phyloP scores from a whole-genome alignment of 1,140 invertebrate species.

The Heliothis subflexa region DNA sequence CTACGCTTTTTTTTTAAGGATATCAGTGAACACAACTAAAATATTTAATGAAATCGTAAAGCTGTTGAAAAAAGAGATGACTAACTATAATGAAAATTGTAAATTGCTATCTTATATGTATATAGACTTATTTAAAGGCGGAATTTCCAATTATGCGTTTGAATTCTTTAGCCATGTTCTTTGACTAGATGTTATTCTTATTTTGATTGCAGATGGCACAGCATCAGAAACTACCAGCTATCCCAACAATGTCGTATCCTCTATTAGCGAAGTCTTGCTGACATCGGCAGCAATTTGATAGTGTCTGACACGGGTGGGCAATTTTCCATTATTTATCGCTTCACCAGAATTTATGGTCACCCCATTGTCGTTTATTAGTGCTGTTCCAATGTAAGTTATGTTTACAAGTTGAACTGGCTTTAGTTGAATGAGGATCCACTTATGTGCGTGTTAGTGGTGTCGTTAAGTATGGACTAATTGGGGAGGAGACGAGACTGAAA shows the following conservation, averaged over 20 bases:
- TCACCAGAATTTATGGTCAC: slow-evolving; percentile 53
- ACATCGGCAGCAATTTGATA: slow-evolving; percentile 57
- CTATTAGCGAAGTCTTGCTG: slow-evolving; percentile 36
- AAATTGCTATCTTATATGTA: too few relatives aligned
- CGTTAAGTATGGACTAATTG: neutral
- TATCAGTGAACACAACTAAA: too few relatives aligned
- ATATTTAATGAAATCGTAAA: too few relatives aligned
- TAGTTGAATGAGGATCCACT: neutral
- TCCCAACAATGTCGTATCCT: neutral
- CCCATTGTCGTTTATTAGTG: slow-evolving; percentile 54
- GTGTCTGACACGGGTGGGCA: slow-evolving; percentile 58
- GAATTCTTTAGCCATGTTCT: too few relatives aligned
- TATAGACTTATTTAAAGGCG: too few relatives aligned
- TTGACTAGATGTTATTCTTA: too few relatives aligned
- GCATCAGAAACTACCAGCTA: neutral
- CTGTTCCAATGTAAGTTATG: slow-evolving; percentile 34
- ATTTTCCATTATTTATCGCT: slow-evolving; percentile 64
- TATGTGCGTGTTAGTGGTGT: neutral
- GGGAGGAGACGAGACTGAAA: too few relatives aligned
- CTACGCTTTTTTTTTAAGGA: too few relatives aligned
- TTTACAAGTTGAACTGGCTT: slow-evolving; percentile 18
- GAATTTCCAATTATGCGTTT: too few relatives aligned
- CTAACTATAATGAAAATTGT: too few relatives aligned
- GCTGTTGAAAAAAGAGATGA: too few relatives aligned
- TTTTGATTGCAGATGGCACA: neutral